Evolutionary conservation across 2,797 vertebrate species (phyloP), one percentile per base, ranked within the genome.

Genomic region (Phoeniculus purpureus): DNA sequence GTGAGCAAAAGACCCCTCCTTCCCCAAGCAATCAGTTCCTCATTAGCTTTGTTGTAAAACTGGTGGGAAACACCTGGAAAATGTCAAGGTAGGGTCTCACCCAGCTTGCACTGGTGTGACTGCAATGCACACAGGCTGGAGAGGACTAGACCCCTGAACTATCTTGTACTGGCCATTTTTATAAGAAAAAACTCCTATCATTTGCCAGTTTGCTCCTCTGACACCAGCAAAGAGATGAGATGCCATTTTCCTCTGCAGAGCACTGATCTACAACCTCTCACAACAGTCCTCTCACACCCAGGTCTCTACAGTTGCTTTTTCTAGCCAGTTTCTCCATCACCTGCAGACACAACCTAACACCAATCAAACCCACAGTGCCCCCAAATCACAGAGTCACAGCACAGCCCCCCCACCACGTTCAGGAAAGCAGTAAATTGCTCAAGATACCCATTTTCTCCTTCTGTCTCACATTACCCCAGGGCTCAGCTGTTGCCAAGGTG

Each of bases 1-100:
- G 43, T 10, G 27, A 29, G 21, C n/a, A n/a, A 12, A 31, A 9
- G 26, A 51, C 2, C 4, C 14, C 9, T 14, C 9, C 4, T 7
- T 75, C 16, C 37, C 47, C 23, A 18, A 3, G 37, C n/a, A 43
- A 61, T 2, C n/a, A 34, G 6, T 5, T 81, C 50, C 43, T 65
- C 0, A 0, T 29, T 47, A 5, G 5, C 37, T 55, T 19, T 72
- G 23, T 5, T 54, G 34, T 5, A 11, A 19, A 70, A 62, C 20
- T 54, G 47, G 27, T 25, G 51, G 18, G 21, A 19, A 50, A 50
- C 29, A 20, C 3, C 61, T 10, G 23, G 25, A 73, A 45, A 22
- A 75, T 3, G 2, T 1, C 47, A 20, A 5, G 21, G 6, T 2
- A 34, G 23, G 23, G 47, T 5, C 32, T 43, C 54, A 10, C 27